phyloP scores from a whole-genome alignment of 2,797 vertebrate genomes.

The Tiaroga cobitis region DNA sequence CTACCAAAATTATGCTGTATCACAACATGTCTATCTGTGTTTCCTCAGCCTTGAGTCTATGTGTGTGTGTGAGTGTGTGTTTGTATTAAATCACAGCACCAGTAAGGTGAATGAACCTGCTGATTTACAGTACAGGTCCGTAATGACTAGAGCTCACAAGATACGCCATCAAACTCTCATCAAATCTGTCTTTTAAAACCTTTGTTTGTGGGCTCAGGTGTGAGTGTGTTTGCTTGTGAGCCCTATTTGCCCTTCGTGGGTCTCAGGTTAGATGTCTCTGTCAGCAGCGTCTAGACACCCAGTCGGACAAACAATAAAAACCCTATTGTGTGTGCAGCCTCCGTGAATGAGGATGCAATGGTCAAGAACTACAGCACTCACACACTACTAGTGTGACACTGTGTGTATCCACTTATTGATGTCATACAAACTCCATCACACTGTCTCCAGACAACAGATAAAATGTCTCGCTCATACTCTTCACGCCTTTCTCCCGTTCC shows the following conservation, averaged over 20 bases:
- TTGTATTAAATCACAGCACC: conserved; percentile 8
- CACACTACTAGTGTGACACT: not conserved
- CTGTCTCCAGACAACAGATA: not conserved
- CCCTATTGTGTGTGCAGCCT: not conserved
- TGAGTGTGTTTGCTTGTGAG: conserved; percentile 24
- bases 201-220: conserved; percentile 12
- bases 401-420: conserved; percentile 10
- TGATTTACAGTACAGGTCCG: conserved; percentile 35
- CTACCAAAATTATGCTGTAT: not conserved
- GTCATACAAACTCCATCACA: conserved; percentile 19
- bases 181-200: conserved; percentile 20
- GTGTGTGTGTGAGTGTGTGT: not conserved
- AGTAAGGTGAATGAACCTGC: not conserved
- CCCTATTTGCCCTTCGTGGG: conserved; percentile 19
- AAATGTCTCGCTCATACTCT: not conserved
- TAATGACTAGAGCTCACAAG: conserved; percentile 32
- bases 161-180: not conserved
- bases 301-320: conserved; percentile 15
- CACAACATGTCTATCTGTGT: not conserved
- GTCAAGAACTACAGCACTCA: conserved; percentile 16
- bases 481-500: not conserved
- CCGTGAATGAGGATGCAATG: conserved; percentile 14
- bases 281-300: conserved; percentile 19
- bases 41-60: not conserved
- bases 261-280: conserved; percentile 6